Conservation (phyloP, 2,888 invertebrate genomes). For the Pedicia rivosa region DNA sequence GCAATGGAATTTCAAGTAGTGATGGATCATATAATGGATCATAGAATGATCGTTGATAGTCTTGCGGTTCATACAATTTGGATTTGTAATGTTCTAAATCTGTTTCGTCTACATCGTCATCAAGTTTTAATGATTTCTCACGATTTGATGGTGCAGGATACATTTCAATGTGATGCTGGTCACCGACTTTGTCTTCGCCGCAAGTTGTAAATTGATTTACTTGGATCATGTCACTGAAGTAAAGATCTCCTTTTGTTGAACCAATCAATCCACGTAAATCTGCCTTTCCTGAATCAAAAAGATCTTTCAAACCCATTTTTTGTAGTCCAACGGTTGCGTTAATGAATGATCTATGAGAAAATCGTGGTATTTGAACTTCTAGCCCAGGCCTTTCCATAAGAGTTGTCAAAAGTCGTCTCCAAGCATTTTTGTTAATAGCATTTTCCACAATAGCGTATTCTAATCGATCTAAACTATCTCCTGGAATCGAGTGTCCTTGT, state of each 20-base stretch:
- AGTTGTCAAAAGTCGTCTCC: slow-evolving; percentile 57
- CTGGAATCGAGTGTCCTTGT: slow-evolving; percentile 62
- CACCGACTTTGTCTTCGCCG: slow-evolving; percentile 53
- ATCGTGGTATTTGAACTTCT: slow-evolving; percentile 71
- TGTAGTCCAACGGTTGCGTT: slow-evolving; percentile 64
- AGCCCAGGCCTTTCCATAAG: slow-evolving; percentile 59
- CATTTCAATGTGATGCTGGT: slow-evolving; percentile 64
- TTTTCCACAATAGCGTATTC: slow-evolving; percentile 52
- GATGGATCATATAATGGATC: slow-evolving; percentile 42
- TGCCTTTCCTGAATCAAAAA: slow-evolving; percentile 59
- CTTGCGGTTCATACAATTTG: slow-evolving; percentile 31
- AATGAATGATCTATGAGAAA: slow-evolving; percentile 65
- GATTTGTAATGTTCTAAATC: slow-evolving; percentile 6
- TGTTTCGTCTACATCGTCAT: slow-evolving; percentile 9
- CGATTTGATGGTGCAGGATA: slow-evolving; percentile 55
- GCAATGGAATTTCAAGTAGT: slow-evolving; percentile 41
- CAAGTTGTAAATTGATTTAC: slow-evolving; percentile 72
- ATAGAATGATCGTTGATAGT: slow-evolving; percentile 51
- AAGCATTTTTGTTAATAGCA: slow-evolving; percentile 48
- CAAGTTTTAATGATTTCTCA: slow-evolving; percentile 31
- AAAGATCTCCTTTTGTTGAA: slow-evolving; percentile 54
- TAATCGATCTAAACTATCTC: slow-evolving; percentile 58
- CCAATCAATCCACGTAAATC: slow-evolving; percentile 74
- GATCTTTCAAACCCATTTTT: slow-evolving; percentile 64
- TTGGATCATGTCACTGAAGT: slow-evolving; percentile 71